Evolutionary conservation across 2,113 vertebrate genomes (phyloP).

Genomic region (Dendrocopos noguchii): DNA sequence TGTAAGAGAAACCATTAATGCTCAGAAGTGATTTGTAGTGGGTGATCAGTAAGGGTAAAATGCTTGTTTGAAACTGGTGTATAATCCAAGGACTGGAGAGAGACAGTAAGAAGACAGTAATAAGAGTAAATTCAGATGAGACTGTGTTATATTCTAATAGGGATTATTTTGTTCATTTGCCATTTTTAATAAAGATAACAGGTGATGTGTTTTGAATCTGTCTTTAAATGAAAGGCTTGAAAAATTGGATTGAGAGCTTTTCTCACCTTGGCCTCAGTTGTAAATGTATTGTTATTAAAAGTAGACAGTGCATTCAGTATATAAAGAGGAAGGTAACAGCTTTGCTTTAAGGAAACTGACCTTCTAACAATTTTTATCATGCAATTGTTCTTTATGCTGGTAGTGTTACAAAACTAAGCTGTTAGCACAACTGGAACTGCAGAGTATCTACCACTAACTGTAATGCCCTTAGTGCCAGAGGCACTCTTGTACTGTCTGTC

Average conservation of each 20-base stretch:
- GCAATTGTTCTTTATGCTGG: background rate
- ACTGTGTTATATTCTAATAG: background rate
- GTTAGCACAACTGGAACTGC: background rate
- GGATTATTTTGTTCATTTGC: background rate
- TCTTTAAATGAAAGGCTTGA: background rate
- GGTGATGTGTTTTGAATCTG: background rate
- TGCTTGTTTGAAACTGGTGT: background rate
- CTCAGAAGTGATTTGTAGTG: fast-evolving
- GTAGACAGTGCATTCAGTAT: background rate
- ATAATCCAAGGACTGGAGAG: background rate
- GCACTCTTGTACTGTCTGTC: background rate
- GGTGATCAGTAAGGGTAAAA: background rate
- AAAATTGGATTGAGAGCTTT: background rate
- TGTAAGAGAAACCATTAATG: background rate
- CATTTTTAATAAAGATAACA: background rate
- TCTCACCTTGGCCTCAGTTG: background rate
- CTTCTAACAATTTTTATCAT: background rate
- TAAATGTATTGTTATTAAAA: background rate
- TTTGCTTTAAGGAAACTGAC: background rate
- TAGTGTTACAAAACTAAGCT: background rate
- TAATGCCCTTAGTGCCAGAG: background rate
- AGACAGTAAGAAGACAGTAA: background rate
- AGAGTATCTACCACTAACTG: background rate
- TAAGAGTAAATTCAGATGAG: background rate
- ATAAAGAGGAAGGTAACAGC: background rate